Evolutionary conservation across 2,797 vertebrate genomes (phyloP).

Genomic region (Melanotaenia trifasciata): DNA sequence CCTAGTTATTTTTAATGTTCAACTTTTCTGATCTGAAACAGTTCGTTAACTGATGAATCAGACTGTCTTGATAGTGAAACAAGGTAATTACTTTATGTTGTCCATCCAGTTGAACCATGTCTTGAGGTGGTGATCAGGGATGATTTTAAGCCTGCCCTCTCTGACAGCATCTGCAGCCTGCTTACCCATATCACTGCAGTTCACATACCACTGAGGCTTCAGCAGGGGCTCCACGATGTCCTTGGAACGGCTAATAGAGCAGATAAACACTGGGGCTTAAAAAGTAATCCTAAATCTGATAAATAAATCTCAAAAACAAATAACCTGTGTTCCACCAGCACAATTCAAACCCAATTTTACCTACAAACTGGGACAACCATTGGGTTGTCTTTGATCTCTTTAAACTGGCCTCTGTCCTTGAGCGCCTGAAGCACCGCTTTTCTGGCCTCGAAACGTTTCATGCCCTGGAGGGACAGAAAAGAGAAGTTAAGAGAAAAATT

Average conservation of each 20-base stretch:
- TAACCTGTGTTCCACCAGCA: neutral
- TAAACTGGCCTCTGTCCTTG: slow-evolving; percentile 88
- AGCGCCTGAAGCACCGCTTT: slow-evolving; percentile 87
- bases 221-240: slow-evolving; percentile 93
- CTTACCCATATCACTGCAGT: slow-evolving; percentile 89
- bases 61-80: neutral
- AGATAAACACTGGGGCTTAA: slow-evolving; percentile 3
- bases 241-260: slow-evolving; percentile 88
- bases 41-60: neutral
- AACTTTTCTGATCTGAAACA: neutral
- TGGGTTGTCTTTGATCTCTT: slow-evolving; percentile 90
- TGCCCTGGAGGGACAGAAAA: slow-evolving; percentile 79
- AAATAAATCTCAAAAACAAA: slow-evolving; percentile 19
- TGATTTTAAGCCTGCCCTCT: slow-evolving; percentile 87
- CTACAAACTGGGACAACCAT: slow-evolving; percentile 97
- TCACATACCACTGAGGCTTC: slow-evolving; percentile 94
- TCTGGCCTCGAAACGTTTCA: slow-evolving; percentile 92
- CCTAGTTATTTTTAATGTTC: slow-evolving; percentile 6
- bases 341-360: slow-evolving; percentile 69
- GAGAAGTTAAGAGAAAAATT: slow-evolving; percentile 6
- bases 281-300: neutral
- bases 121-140: slow-evolving; percentile 89
- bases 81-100: slow-evolving; percentile 86
- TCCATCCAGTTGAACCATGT: slow-evolving; percentile 95
- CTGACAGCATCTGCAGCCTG: slow-evolving; percentile 88